phyloP scores from a whole-genome alignment of 2,797 vertebrate genomes.

The Petrocephalus sullivani region DNA sequence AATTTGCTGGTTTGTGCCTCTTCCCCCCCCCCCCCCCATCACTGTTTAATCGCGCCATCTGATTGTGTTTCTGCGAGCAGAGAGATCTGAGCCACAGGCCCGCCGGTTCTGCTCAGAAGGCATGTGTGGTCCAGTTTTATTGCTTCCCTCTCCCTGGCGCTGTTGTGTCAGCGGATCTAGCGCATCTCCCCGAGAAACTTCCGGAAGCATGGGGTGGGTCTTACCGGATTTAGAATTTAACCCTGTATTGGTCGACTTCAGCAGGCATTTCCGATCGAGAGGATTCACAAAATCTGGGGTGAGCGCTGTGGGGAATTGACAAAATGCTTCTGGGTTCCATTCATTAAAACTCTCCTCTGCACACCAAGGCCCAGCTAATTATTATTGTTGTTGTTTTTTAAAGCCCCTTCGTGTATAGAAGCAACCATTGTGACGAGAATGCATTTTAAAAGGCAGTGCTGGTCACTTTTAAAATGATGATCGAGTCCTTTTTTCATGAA shows the following conservation, averaged over 20 bases:
- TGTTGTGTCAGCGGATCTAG: not conserved
- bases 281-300: not conserved
- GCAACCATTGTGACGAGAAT: not conserved
- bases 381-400: not conserved
- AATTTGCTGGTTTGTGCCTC: not conserved
- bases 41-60: not conserved
- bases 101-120: not conserved
- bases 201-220: slow-evolving; percentile 1
- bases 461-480: not conserved
- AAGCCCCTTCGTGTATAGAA: not conserved
- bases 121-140: slow-evolving; percentile 10
- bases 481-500: not conserved
- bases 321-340: not conserved
- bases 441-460: not conserved
- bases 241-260: not conserved
- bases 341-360: not conserved
- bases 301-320: not conserved
- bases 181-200: not conserved
- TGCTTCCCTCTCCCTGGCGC: not conserved
- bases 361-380: not conserved
- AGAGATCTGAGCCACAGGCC: not conserved
- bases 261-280: not conserved
- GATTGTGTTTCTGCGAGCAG: slow-evolving; percentile 17
- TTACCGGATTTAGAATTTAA: slow-evolving; percentile 1
- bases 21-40: slow-evolving; percentile 22